Conservation (phyloP, 2,113 vertebrate genomes). For the Amphilophus citrinellus region DNA sequence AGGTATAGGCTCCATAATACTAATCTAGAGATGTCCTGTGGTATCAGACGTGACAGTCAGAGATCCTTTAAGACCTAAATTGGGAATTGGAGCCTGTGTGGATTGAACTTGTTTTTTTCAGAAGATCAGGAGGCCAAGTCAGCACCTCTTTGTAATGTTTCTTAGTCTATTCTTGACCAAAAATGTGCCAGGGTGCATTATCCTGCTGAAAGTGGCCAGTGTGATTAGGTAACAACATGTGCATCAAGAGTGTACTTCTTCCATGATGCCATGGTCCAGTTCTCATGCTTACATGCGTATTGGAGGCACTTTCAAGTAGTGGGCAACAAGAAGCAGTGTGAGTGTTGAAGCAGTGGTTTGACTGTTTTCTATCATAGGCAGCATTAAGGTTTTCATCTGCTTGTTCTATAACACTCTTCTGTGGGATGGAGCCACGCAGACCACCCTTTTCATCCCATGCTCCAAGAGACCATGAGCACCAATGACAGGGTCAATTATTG, state of each 20-base stretch:
- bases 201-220: not conserved
- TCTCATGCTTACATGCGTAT: not conserved
- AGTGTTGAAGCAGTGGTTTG: not conserved
- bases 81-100: not conserved
- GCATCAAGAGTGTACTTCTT: not conserved
- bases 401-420: not conserved
- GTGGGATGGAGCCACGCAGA: not conserved
- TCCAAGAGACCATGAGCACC: not conserved
- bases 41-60: not conserved
- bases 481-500: not conserved
- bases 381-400: not conserved
- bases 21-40: not conserved
- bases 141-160: not conserved
- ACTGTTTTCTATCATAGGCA: not conserved
- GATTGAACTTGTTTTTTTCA: constrained; percentile 2
- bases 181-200: not conserved
- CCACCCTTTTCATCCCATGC: not conserved
- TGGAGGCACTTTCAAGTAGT: not conserved
- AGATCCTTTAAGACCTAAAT: not conserved
- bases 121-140: constrained; percentile 1
- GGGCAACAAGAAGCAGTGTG: not conserved
- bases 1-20: not conserved
- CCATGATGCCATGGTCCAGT: not conserved
- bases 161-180: not conserved
- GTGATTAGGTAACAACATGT: not conserved